These are phyloP conservation scores for Puntigrus tetrazona DNA, from an alignment of 2,113 vertebrate genomes.

Conservation along the genomic window DNA sequence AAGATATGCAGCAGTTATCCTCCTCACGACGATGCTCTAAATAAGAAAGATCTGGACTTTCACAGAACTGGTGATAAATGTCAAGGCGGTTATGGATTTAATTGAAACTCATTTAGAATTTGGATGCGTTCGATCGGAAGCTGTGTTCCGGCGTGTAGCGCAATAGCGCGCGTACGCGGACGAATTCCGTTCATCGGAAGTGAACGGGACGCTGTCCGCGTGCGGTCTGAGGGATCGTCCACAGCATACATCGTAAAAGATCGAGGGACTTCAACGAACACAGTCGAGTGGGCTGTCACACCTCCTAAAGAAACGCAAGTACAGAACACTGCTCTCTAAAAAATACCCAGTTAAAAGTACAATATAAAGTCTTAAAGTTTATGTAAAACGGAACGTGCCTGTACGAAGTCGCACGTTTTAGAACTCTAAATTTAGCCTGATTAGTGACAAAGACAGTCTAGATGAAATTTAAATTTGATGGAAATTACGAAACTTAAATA, in stretches of 20 bases:
- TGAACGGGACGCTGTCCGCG: background rate
- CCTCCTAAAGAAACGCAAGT: background rate
- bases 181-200: background rate
- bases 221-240: constrained; percentile 8
- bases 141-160: background rate
- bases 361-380: background rate
- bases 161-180: background rate
- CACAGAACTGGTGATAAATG: background rate
- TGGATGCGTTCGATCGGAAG: background rate
- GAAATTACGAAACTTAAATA: background rate
- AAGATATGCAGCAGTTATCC: background rate
- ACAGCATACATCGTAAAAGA: background rate
- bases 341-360: background rate
- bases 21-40: background rate
- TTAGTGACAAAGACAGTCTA: background rate
- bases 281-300: background rate
- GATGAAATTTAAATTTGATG: background rate
- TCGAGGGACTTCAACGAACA: constrained; percentile 1
- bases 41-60: background rate
- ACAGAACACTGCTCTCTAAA: background rate
- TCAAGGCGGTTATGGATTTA: background rate
- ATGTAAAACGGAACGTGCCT: background rate
- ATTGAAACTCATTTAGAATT: background rate
- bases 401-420: background rate
- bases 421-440: background rate